These are phyloP conservation scores for Azorinus chamasolen DNA, from an alignment of 2,888 invertebrate species.

Conservation along the genomic window DNA sequence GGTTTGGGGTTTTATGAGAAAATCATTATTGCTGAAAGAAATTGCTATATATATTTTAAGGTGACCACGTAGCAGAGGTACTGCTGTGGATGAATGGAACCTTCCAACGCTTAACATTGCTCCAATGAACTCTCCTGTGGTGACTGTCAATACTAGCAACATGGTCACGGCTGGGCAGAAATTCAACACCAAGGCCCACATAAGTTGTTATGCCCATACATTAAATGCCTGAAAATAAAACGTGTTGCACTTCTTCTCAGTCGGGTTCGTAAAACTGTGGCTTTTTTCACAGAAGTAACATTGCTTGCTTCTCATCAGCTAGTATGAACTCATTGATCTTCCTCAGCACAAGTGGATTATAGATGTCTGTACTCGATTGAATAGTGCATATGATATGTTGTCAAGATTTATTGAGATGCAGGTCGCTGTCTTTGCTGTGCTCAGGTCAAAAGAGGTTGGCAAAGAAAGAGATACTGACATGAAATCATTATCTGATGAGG, in stretches of 20 bases:
- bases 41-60: too few species aligned
- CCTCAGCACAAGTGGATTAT: constrained; percentile 41
- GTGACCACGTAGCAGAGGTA: too few species aligned
- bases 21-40: too few species aligned
- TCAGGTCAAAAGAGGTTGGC: constrained; percentile 14
- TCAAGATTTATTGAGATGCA: constrained; percentile 28
- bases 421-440: constrained; percentile 26
- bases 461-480: constrained; percentile 4
- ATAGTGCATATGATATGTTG: constrained; percentile 38
- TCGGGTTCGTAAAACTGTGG: constrained; percentile 30
- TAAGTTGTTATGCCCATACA: constrained; percentile 48
- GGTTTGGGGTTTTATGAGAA: too few species aligned
- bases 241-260: constrained; percentile 19
- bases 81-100: constrained; percentile 16
- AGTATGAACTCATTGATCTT: constrained; percentile 25
- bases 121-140: constrained; percentile 7
- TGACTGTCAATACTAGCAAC: constrained; percentile 44
- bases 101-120: too few species aligned
- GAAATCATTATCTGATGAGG: constrained; percentile 8
- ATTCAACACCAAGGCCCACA: constrained; percentile 1
- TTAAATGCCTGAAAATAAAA: constrained; percentile 36
- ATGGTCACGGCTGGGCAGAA: constrained; percentile 29
- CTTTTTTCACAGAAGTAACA: constrained; percentile 38
- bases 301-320: constrained; percentile 26
- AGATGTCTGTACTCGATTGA: constrained; percentile 37